A percentile compares a stretch with the other conserved stretches of the same genome.
phyloP scores from a whole-genome alignment of 2,113 vertebrate genomes.

The Apteryx mantelli region DNA sequence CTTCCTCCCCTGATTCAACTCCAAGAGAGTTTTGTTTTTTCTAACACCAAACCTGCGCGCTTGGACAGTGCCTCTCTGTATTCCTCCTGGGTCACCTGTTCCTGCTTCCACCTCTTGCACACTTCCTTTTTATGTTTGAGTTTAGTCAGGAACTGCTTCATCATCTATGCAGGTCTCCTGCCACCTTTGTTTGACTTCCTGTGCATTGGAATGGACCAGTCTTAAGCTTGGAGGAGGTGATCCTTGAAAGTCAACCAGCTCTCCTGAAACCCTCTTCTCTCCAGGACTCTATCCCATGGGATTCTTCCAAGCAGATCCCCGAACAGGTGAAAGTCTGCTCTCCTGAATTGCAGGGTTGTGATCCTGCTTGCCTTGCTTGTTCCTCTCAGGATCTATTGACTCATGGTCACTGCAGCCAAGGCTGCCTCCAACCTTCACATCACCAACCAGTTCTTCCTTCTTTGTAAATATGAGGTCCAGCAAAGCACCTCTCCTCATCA shows the following conservation, averaged over 20 bases:
- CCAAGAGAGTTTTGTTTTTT: not conserved
- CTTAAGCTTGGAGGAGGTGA: not conserved
- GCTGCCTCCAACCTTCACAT: not conserved
- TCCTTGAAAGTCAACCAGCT: not conserved
- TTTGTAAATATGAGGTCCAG: not conserved
- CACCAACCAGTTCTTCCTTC: not conserved
- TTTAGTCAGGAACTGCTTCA: not conserved
- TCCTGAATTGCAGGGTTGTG: not conserved
- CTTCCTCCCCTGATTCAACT: not conserved
- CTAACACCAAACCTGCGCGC: not conserved
- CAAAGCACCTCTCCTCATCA: not conserved
- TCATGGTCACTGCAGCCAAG: not conserved
- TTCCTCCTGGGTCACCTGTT: not conserved
- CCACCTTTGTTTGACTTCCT: not conserved
- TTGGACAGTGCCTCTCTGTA: not conserved
- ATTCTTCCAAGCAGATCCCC: not conserved
- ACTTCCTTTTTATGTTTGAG: not conserved
- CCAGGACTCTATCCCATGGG: fast-evolving
- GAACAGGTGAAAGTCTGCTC: not conserved
- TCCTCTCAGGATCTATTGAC: not conserved
- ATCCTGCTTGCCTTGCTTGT: not conserved
- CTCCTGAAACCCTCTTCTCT: not conserved
- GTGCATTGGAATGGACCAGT: not conserved
- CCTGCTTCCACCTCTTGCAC: not conserved
- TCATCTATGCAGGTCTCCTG: no score